Conservation (phyloP, 2,797 vertebrate genomes). For the Crocodylus rhombifer region DNA sequence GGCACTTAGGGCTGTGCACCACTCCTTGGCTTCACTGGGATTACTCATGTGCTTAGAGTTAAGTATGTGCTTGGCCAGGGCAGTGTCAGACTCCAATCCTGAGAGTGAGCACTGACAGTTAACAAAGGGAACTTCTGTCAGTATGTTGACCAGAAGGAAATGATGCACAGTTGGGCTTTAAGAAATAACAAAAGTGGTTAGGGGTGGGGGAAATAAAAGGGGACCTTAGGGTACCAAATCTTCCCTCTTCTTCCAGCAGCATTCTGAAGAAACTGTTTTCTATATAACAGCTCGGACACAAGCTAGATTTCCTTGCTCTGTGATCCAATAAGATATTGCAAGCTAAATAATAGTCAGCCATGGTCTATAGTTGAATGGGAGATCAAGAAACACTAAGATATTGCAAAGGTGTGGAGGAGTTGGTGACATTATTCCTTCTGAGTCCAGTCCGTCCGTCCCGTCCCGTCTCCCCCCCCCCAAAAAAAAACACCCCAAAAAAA, state of each 20-base stretch:
- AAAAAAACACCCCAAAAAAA: too few species aligned
- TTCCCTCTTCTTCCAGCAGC: background rate
- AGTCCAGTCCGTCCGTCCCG: background rate
- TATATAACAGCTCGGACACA: background rate
- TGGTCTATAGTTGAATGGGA: background rate
- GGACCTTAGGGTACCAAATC: background rate
- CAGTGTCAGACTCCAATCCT: background rate
- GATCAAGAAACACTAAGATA: background rate
- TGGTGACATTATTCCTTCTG: background rate
- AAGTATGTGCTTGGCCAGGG: background rate
- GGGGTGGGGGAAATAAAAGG: too few species aligned
- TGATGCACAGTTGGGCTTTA: too few species aligned
- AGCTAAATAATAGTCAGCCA: background rate
- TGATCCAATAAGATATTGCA: background rate
- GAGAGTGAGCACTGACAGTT: too few species aligned
- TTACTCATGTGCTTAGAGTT: background rate
- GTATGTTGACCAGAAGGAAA: too few species aligned
- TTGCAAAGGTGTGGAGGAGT: background rate
- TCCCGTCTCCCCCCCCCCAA: too few species aligned
- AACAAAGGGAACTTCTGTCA: too few species aligned
- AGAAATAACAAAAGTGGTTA: too few species aligned
- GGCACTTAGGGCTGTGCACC: background rate
- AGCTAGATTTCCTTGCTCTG: background rate
- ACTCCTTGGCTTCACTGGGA: background rate
- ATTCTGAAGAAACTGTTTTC: background rate